Percentiles rank a stretch among this genome's conserved stretches.
Conservation (phyloP, 53 echinoderm and acorn worm species). For the Astropecten irregularis region DNA sequence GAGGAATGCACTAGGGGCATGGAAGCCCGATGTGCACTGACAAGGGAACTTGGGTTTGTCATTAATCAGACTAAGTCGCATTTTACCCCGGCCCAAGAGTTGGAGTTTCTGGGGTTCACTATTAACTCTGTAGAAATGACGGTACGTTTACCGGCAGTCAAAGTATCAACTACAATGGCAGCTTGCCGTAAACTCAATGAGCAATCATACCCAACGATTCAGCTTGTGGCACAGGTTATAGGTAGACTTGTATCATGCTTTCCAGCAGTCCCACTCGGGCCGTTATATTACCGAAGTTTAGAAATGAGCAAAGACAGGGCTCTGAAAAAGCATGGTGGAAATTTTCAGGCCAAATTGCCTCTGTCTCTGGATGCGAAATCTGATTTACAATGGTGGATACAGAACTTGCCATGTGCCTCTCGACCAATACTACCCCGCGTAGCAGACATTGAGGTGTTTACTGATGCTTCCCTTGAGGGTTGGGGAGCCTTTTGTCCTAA, state of each 20-base stretch:
- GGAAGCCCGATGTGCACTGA: neutral
- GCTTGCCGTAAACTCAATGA: neutral
- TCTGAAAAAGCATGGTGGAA: neutral
- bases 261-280: neutral
- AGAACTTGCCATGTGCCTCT: neutral
- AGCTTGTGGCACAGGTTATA: neutral
- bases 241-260: neutral
- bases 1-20: neutral
- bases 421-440: neutral
- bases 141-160: neutral
- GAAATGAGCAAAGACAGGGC: no score
- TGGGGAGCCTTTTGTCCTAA: slow-evolving; percentile 2
- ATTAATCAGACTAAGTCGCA: neutral
- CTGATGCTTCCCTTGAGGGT: slow-evolving; percentile 12
- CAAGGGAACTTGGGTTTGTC: neutral
- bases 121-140: slow-evolving; percentile 9
- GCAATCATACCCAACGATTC: neutral
- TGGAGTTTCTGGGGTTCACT: neutral
- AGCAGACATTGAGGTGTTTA: neutral
- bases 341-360: slow-evolving; percentile 5
- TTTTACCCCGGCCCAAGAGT: neutral
- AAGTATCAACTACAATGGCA: neutral
- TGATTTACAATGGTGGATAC: no score
- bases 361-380: neutral
- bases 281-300: neutral